Conservation (phyloP, 37 sponge, comb jelly and placozoan genomes). For the Halichondria panicea region DNA sequence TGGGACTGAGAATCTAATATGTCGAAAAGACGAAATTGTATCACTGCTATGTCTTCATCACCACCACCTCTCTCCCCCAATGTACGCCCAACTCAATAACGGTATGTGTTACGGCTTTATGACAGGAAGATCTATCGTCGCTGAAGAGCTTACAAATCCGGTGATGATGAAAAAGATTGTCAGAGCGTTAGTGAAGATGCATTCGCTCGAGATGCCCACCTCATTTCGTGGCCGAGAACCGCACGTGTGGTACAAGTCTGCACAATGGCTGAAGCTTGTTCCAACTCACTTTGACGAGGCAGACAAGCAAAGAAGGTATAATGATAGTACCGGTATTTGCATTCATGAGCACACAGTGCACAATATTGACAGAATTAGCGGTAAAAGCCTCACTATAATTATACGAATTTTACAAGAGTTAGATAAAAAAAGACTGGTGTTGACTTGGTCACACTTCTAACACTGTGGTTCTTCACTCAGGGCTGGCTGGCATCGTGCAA, state of each 20-base stretch:
- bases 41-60: constrained; percentile 23
- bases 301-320: constrained; percentile 27
- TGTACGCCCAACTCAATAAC: constrained; percentile 64
- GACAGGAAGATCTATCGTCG: constrained; percentile 44
- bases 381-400: no score
- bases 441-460: no score
- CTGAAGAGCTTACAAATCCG: constrained; percentile 48
- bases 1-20: constrained; percentile 64
- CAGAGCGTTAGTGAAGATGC: constrained; percentile 62
- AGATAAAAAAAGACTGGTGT: no score
- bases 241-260: constrained; percentile 26
- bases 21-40: constrained; percentile 46
- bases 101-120: constrained; percentile 66
- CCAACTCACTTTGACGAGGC: constrained; percentile 15
- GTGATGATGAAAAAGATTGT: constrained; percentile 38
- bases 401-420: no score
- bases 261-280: constrained; percentile 26
- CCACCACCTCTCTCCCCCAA: constrained; percentile 29
- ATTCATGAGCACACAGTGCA: no score
- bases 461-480: no score
- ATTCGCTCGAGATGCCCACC: constrained; percentile 24
- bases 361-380: no score
- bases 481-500: no score
- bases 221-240: constrained; percentile 6
- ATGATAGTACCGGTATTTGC: no score